Percentiles rank a stretch among this genome's conserved stretches.
These are phyloP conservation scores for Parascotia fuliginaria DNA, from an alignment of 2,888 invertebrate genomes.

Conservation along the genomic window DNA sequence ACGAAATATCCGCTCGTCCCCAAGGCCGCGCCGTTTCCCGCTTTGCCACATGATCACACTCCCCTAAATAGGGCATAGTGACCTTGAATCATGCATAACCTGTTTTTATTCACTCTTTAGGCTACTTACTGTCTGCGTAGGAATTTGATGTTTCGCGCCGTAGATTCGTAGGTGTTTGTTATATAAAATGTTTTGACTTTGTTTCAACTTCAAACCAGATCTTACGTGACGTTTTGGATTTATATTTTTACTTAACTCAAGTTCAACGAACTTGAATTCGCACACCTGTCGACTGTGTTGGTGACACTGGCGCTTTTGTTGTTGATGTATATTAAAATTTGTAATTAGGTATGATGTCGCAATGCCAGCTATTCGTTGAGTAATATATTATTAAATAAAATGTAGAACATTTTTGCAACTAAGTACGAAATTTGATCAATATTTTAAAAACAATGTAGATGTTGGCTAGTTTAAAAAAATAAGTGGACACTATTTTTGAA, in stretches of 20 bases:
- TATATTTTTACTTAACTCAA: background rate
- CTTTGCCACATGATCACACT: conserved; percentile 28
- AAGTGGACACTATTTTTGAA: conserved; percentile 38
- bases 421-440: conserved; percentile 49
- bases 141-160: too few species aligned
- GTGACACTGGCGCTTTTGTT: background rate
- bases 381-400: conserved; percentile 4
- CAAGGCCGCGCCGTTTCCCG: conserved; percentile 25
- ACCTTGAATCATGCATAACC: conserved; percentile 57
- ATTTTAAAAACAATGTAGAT: conserved; percentile 22
- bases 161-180: too few species aligned
- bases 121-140: conserved; percentile 6
- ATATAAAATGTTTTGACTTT: too few species aligned
- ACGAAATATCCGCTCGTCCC: conserved; percentile 30
- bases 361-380: background rate
- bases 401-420: conserved; percentile 11
- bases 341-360: background rate
- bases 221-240: background rate
- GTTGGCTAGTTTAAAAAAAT: conserved; percentile 20
- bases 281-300: background rate
- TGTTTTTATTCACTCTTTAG: conserved; percentile 40
- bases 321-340: background rate
- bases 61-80: conserved; percentile 46
- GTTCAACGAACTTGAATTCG: background rate
- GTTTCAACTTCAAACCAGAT: background rate